Evolutionary conservation across 2,888 invertebrate species (phyloP).

Genomic region (Philopedon plagiatum): DNA sequence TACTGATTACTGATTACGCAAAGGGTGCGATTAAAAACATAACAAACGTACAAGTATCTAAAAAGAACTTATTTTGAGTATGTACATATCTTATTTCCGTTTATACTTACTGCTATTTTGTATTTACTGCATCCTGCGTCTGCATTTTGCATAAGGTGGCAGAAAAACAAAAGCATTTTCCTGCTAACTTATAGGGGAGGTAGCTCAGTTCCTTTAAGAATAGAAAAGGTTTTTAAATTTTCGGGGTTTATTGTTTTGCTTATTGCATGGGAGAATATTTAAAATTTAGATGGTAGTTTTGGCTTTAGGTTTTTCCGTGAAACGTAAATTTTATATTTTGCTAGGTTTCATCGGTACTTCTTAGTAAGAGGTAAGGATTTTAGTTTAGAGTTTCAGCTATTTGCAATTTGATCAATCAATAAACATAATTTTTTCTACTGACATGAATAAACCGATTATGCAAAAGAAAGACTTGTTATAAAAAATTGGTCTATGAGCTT

Average conservation of each 20-base stretch:
- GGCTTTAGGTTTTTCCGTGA: not conserved
- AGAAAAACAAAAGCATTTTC: not conserved
- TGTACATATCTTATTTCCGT: not conserved
- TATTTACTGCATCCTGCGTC: not conserved
- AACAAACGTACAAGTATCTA: not conserved
- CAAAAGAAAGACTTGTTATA: too few species aligned
- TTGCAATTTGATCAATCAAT: too few species aligned
- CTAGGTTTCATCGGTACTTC: too few species aligned
- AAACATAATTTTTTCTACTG: too few species aligned
- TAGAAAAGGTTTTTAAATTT: not conserved
- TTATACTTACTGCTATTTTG: not conserved
- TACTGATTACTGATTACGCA: not conserved
- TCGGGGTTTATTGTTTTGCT: not conserved
- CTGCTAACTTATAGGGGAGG: not conserved
- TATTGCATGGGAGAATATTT: not conserved
- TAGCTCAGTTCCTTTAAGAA: not conserved
- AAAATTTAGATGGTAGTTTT: not conserved
- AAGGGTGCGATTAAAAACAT: not conserved
- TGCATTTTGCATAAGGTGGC: not conserved
- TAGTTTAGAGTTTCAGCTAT: too few species aligned
- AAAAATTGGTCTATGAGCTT: too few species aligned
- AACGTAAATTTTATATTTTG: not conserved
- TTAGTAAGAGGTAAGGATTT: too few species aligned
- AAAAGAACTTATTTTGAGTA: not conserved
- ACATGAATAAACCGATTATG: too few species aligned